Evolutionary conservation across 2,888 invertebrate species (phyloP), one percentile per base, ranked within the genome.

Genomic region (Chaetogeoica ovagalla): DNA sequence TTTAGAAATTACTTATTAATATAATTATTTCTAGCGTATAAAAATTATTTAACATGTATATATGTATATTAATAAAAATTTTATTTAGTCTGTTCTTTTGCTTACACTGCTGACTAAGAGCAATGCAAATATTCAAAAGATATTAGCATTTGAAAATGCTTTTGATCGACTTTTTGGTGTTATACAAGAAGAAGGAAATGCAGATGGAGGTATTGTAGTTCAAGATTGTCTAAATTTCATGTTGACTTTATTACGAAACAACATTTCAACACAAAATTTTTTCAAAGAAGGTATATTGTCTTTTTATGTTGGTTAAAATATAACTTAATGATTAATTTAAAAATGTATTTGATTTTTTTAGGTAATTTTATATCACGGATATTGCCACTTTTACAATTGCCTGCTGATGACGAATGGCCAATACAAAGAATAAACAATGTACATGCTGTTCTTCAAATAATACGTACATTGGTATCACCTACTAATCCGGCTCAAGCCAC

Each of bases 121-220:
- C 19, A 98, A 99, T 88, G 94, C 97, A 0, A 98, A 97, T 86
- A 96, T 98, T 84, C 98, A 98, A 86, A 99, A 98, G 88, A 98
- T 99, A 84, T 97, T 99, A 0, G 98, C 98, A 0, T 99, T 98
- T 86, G 98, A 99, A 87, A 98, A 98, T 87, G 97, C 97, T 0
- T 99, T 99, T 86, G 98, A 98, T 86, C 90, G 94, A 83, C 88
- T 99, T 48, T 93, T 98, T 84, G 96, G 96, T 86, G 96, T 99
- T 15, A 93, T 99, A 17, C 90, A 89, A 3, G 92, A 94, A 81
- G 98, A 98, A 87, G 97, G 97, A 6, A 93, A 92, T 84, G 93
- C 95, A 1, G 96, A 97, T 86, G 98, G 97, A 69, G 97, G 97
- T 82, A 97, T 99, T 77, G 96, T 99, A 0, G 98, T 98, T 0